A percentile compares a stretch with the other conserved stretches of the same genome.
Evolutionary conservation across 2,797 vertebrate genomes (phyloP).

Genomic region (Bradypodion ventrale): DNA sequence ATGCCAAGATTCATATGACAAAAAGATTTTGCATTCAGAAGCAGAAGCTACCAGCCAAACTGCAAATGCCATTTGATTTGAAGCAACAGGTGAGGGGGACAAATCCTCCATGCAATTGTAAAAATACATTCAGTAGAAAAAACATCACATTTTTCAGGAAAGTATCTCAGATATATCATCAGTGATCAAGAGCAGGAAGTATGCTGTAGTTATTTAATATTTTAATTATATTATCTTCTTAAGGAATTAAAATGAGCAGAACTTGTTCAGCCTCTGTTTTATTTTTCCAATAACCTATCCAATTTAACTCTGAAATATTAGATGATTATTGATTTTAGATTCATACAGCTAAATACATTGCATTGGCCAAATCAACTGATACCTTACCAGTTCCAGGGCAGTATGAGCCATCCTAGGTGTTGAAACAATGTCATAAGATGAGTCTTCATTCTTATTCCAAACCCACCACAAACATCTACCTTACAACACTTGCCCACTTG

Average conservation of each 20-base stretch:
- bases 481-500: no score
- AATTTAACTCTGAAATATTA: neutral
- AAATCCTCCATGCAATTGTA: neutral
- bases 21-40: neutral
- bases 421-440: neutral
- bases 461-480: no score
- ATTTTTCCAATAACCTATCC: neutral
- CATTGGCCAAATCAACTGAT: neutral
- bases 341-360: neutral
- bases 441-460: no score
- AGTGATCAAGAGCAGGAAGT: neutral
- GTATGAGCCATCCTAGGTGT: neutral
- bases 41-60: neutral
- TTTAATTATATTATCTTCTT: neutral
- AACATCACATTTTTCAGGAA: no score
- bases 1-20: neutral
- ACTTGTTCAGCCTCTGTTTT: neutral
- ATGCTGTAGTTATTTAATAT: neutral
- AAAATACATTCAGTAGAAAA: neutral
- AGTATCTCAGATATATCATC: neutral
- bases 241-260: neutral
- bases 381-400: neutral
- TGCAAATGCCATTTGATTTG: neutral
- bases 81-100: neutral
- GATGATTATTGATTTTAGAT: conserved; percentile 7